Base-by-base conservation (phyloP, 2,113 vertebrate genomes). In the Xiphophorus maculatus region DNA sequence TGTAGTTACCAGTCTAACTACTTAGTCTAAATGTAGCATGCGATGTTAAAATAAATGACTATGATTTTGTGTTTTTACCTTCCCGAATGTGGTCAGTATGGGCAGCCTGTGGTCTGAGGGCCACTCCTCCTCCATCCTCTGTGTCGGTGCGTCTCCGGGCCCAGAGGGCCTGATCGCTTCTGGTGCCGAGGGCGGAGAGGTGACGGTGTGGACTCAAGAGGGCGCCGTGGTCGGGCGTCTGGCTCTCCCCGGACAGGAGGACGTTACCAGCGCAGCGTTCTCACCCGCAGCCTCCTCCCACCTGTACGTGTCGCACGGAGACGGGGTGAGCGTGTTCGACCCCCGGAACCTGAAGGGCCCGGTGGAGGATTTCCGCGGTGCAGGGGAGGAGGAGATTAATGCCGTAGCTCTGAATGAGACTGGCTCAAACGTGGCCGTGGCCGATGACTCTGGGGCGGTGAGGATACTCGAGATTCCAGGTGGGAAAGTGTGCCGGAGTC, bases 381-480 rank as follows among this genome's bases (percentile, higher is more conserved):
- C 95, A 1, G 97, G 96, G 0, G 95, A 97, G 81, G 97, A 99
- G 69, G 97, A 99, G 93, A 97, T 99, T 80, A 99, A 98, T 67
- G 95, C 93, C 62, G 92, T 99, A 44, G 92, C 96, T 0, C 14
- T 98, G 69, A 97, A 95, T 3, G 95, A 98, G 72, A 90, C 89
- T 0, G 95, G 96, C 66, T 83, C 58, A 7, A 73, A 92, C 63
- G 85, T 99, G 89, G 98, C 97, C 0, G 94, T 96, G 0, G 97
- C 96, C 0, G 97, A 99, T 51, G 97, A 99, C 88, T 97, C 96
- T 0, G 98, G 97, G 1, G 83, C 94, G 0, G 95, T 99, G 72
- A 95, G 95, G 65, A 84, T 99, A 1, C 44, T 99, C 72, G 96
- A 99, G 83, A 86, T 98, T 65, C 95, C 95, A 48, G 95, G 81